Evolutionary conservation across 2,888 invertebrate genomes (phyloP).

Genomic region (Halocaridina rubra): DNA sequence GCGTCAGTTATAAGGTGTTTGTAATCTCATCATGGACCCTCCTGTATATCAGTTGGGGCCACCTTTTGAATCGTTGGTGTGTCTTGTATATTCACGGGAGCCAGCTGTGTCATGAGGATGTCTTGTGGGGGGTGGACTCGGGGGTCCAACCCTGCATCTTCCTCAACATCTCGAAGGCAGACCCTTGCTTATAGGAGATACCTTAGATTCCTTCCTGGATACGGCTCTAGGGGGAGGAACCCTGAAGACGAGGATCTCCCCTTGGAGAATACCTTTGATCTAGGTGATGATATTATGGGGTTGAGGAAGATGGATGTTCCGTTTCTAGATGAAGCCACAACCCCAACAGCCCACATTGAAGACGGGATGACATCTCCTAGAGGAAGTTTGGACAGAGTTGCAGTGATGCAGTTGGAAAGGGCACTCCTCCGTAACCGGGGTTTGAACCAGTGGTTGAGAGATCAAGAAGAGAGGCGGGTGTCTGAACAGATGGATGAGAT

Average conservation of each 20-base stretch:
- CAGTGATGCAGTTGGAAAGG: too few relatives aligned
- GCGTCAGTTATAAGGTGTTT: neutral
- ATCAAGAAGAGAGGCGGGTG: neutral
- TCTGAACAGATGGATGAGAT: neutral
- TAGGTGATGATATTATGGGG: neutral
- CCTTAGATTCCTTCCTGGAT: conserved; percentile 33
- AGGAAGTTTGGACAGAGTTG: neutral
- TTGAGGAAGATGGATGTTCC: too few relatives aligned
- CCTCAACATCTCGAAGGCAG: neutral
- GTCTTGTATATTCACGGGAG: neutral
- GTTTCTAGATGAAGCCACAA: too few relatives aligned
- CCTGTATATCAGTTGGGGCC: neutral
- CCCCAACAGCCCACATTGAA: too few relatives aligned
- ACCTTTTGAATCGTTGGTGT: neutral
- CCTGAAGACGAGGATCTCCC: neutral
- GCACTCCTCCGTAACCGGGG: neutral
- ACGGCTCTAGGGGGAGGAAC: neutral
- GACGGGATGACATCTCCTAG: too few relatives aligned
- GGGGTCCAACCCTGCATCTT: conserved; percentile 9
- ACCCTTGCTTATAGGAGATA: conserved; percentile 44
- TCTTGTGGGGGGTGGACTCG: conserved; percentile 1
- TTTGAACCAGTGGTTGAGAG: neutral
- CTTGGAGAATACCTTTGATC: neutral
- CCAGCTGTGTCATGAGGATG: conserved; percentile 15
- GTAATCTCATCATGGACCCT: neutral